Percentiles rank a stretch among this genome's conserved stretches.
Conservation (phyloP, 2,113 vertebrate species). For the Paratilapia polleni region DNA sequence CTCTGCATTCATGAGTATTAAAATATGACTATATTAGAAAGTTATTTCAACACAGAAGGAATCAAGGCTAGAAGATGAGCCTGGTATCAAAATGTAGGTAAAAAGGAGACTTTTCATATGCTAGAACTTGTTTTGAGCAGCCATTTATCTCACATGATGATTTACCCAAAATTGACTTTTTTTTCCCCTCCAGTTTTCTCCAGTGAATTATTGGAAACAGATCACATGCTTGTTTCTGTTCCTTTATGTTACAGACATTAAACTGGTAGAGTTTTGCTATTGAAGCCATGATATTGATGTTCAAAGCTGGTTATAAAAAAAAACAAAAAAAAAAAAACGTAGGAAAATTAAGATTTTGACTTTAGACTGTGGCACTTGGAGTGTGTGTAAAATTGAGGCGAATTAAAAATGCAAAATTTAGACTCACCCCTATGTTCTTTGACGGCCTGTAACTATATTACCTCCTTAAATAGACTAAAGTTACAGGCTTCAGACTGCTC, state of each 20-base stretch:
- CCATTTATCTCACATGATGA: no score
- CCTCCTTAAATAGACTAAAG: no score
- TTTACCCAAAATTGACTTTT: no score
- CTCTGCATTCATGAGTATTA: no score
- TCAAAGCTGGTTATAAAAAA: not conserved
- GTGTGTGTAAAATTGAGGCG: no score
- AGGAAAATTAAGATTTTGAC: no score
- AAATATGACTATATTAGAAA: rapidly evolving
- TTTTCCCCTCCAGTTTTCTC: no score
- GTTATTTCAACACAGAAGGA: not conserved
- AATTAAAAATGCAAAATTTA: no score
- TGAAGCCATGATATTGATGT: not conserved
- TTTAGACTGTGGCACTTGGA: no score
- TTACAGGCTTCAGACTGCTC: not conserved
- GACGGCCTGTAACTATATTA: no score
- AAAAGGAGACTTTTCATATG: rapidly evolving
- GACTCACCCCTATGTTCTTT: no score
- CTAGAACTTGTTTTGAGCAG: no score
- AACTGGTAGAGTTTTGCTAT: not conserved
- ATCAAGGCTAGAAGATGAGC: not conserved
- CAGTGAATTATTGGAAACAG: not conserved
- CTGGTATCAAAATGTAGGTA: not conserved
- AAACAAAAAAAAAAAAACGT: not conserved
- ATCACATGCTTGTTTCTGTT: not conserved
- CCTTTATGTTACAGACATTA: rapidly evolving